Base-by-base conservation (phyloP, 2,888 invertebrate species). In the Phengaris arion region DNA sequence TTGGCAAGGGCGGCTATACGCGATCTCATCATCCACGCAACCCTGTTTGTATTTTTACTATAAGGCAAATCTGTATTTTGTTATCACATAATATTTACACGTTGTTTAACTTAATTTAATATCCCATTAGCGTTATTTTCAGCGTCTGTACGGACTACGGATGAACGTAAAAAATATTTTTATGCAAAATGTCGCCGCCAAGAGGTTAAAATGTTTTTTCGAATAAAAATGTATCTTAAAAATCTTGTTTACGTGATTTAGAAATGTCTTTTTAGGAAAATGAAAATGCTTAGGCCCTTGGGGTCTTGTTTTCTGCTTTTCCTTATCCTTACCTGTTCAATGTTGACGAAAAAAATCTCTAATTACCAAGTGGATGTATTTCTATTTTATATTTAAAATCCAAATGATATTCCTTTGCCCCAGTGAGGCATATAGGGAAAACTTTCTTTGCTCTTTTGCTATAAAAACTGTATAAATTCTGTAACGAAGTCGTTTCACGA, bases 51-150 rank as follows among this genome's bases (percentile, higher is more conserved):
- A 22, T 22, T 22, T 22, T 22, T 22, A 22, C 1, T 22, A 22
- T 6, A 12, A 12, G 12, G 64, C 10, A 12, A 12, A 64, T 64
- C 35, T 35, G 35, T 10, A 64, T 45, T 45, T 45, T 55, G 35
- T 52, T 52, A 72, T 52, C 72, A 72, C 52, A 72, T 72, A 72
- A 72, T 72, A 72, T 70, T 70, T 52, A 72, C 72, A 72, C 72
- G 72, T 35, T 72, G 72, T 72, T 72, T 72, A 72, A 72, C 72
- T 54, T 72, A 72, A 72, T 54, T 54, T 8, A 72, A 72, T 22
- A 54, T 54, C 6, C 72, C 72, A 72, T 72, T 72, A 72, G 22
- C 35, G 54, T 72, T 54, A 72, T 72, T 68, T 46, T 45, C 64
- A 45, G 54, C 54, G 35, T 52, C 35, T 52, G 48, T 15, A 10